Evolutionary conservation across 2,888 invertebrate species (phyloP), one percentile per base, ranked within the genome.

Genomic region (Cremastobaeus sp.): DNA sequence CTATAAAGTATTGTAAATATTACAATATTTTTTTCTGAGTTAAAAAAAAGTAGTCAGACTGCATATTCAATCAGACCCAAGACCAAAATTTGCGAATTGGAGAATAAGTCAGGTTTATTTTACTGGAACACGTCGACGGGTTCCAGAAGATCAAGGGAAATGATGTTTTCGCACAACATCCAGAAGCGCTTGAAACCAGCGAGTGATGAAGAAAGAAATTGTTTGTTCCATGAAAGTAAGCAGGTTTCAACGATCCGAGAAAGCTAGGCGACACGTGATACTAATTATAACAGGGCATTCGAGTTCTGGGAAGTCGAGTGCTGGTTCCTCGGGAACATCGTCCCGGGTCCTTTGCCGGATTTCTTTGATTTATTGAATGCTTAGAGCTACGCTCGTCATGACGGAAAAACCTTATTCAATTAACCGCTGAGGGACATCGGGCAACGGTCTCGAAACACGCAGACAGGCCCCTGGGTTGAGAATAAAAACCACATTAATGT

Each of bases 201-300:
- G 17, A n/a, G 60, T 18, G 54, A 34, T 32, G 48, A 66, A 20
- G 28, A 62, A 50, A 41, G 20, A 41, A 66, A 47, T 52, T 79
- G 79, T 82, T 82, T 78, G 74, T 83, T 82, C 78, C 75, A 64
- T 77, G 43, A 66, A 73, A 66, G 37, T 43, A 54, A 71, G 34
- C 48, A 50, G 45, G 35, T 30, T 52, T 35, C 34, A 35, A 18
- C 43, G 52, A 48, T 75, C 69, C 69, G 77, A 43, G 34, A 75
- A 60, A 68, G 76, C 74, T 72, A 75, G 76, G 73, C 77, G 81
- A 84, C 83, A 83, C 83, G 82, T 81, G 76, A 80, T 79, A 83
- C 86, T 86, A 86, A 84, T 86, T 85, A 85, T 84, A 85, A 82
- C 83, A 78, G 75, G 79, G 77, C 81, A 76, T 78, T 66, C 43